phyloP scores from a whole-genome alignment of 2,113 vertebrate species.

The Pelobates fuscus region DNA sequence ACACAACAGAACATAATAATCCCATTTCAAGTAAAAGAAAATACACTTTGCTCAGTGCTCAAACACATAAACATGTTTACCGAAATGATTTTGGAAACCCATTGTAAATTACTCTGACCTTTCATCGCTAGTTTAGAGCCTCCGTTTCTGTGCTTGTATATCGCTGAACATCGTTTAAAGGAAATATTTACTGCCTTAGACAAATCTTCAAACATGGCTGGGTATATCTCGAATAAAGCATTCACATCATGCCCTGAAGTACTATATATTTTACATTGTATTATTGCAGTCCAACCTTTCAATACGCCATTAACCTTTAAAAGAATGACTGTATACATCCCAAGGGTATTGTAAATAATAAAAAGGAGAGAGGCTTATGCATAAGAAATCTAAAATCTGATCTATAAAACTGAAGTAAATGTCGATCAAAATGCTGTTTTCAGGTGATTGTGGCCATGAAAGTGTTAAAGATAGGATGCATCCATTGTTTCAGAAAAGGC shows the following conservation, averaged over 20 bases:
- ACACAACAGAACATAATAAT: neutral
- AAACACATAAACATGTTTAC: slow-evolving; percentile 6
- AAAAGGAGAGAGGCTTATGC: neutral
- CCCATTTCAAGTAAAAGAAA: neutral
- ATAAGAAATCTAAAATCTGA: neutral
- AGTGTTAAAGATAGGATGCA: no score
- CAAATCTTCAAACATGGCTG: neutral
- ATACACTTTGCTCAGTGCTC: neutral
- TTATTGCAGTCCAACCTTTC: neutral
- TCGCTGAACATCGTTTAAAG: neutral
- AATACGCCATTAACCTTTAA: slow-evolving; percentile 30
- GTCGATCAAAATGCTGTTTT: no score
- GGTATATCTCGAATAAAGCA: neutral
- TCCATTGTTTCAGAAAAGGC: no score
- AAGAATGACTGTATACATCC: neutral
- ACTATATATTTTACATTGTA: slow-evolving; percentile 4
- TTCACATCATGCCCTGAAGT: neutral
- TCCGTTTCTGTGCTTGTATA: neutral
- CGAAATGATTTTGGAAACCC: neutral
- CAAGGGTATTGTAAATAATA: neutral
- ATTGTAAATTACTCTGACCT: slow-evolving; percentile 4
- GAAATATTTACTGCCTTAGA: slow-evolving; percentile 25
- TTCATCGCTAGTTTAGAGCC: neutral
- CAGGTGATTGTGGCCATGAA: no score
- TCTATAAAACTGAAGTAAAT: neutral